Evolutionary conservation across 2,888 invertebrate species (phyloP).

Genomic region (Chesias legatella): DNA sequence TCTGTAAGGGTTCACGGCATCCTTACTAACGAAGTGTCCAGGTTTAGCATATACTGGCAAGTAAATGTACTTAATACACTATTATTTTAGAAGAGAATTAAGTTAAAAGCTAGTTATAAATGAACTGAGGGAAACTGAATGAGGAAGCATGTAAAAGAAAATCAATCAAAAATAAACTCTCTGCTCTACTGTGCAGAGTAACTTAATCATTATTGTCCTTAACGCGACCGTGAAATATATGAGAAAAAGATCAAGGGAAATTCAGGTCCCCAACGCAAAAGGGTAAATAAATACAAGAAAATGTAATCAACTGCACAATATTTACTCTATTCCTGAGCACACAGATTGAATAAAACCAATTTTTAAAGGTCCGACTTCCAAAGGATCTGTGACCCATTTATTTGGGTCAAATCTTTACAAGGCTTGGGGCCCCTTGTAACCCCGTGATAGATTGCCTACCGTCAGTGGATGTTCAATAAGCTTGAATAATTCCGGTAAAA

Average conservation of each 20-base stretch:
- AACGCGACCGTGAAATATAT: not conserved
- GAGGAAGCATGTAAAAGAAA: no score
- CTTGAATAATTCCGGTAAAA: constrained; percentile 64
- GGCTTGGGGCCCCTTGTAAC: constrained; percentile 47
- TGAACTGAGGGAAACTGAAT: no score
- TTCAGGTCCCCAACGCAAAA: constrained; percentile 4
- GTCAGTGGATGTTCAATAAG: constrained; percentile 61
- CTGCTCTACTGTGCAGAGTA: no score
- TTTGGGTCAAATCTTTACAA: constrained; percentile 50
- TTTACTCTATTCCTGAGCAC: constrained; percentile 47
- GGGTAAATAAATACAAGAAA: constrained; percentile 16
- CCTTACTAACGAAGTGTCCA: no score
- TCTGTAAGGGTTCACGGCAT: no score
- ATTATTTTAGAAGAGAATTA: no score
- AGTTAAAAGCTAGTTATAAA: no score
- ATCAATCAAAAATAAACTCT: no score
- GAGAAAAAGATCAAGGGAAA: constrained; percentile 10
- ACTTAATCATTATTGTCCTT: no score
- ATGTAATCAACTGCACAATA: constrained; percentile 22
- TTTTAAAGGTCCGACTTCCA: constrained; percentile 55
- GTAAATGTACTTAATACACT: no score
- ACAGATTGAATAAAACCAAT: constrained; percentile 57
- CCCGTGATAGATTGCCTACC: constrained; percentile 60
- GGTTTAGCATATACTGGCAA: no score
- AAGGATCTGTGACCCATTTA: constrained; percentile 60